Evolutionary conservation across 2,797 vertebrate genomes (phyloP).

Genomic region (Poecilia picta): DNA sequence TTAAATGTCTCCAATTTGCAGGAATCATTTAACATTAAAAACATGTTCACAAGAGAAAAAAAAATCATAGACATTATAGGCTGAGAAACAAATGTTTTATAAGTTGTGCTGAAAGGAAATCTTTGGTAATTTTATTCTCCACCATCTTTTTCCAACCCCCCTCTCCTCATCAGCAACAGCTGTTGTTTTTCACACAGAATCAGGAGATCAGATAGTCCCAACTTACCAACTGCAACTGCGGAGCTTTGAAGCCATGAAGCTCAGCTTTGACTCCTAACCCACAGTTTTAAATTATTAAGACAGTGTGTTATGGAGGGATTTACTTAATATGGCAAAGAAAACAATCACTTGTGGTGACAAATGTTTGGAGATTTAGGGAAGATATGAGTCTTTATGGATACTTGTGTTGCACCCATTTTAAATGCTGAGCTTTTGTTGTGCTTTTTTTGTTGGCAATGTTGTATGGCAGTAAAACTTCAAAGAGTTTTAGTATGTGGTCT

Average conservation of each 20-base stretch:
- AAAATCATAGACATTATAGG: not conserved
- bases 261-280: constrained; percentile 1
- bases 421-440: not conserved
- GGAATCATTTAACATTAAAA: not conserved
- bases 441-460: not conserved
- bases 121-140: constrained; percentile 11
- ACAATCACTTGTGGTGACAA: not conserved
- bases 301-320: not conserved
- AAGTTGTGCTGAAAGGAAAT: constrained; percentile 19
- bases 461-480: constrained; percentile 5
- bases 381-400: not conserved
- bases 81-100: not conserved
- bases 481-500: not conserved
- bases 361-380: not conserved
- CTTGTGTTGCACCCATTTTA: not conserved
- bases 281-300: not conserved
- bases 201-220: constrained; percentile 24
- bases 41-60: not conserved
- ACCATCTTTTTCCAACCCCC: constrained; percentile 20
- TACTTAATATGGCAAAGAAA: not conserved
- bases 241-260: not conserved
- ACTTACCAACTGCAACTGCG: constrained; percentile 5
- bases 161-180: constrained; percentile 54
- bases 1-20: constrained; percentile 3
- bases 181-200: constrained; percentile 71